A percentile compares a stretch with the other conserved stretches of the same genome.
phyloP scores from a whole-genome alignment of 2,888 invertebrate genomes.

The Eupithecia centaureata region DNA sequence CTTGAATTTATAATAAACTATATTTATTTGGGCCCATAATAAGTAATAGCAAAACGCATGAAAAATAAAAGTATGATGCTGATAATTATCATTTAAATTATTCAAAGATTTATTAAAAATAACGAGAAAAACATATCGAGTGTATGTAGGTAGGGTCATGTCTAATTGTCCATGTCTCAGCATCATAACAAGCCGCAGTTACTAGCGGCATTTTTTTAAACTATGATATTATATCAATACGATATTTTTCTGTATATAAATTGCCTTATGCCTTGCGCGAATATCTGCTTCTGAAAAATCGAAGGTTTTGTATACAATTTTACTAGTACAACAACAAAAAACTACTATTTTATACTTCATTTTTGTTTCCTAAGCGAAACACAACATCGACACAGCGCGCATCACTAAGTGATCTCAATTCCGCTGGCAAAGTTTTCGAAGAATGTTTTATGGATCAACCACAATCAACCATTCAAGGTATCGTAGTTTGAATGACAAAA shows the following conservation, averaged over 20 bases:
- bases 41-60: too few relatives aligned
- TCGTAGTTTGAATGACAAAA: constrained; percentile 42
- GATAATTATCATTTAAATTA: too few relatives aligned
- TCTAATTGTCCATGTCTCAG: too few relatives aligned
- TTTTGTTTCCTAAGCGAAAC: not conserved
- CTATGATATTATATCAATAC: not conserved
- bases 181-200: too few relatives aligned
- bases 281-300: not conserved
- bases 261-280: not conserved
- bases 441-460: constrained; percentile 43
- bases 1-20: too few relatives aligned
- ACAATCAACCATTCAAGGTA: constrained; percentile 32
- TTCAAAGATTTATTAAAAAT: too few relatives aligned
- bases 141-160: too few relatives aligned
- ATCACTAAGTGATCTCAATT: constrained; percentile 31
- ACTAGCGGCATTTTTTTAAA: too few relatives aligned
- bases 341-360: not conserved
- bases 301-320: not conserved
- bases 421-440: constrained; percentile 39
- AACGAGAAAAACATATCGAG: too few relatives aligned
- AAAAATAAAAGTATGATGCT: too few relatives aligned
- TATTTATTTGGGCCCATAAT: too few relatives aligned
- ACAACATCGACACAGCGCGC: constrained; percentile 16
- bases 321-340: not conserved
- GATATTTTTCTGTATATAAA: not conserved